These are phyloP conservation scores for Trichogramma dendrolimi DNA, from an alignment of 2,888 invertebrate species.

Conservation along the genomic window DNA sequence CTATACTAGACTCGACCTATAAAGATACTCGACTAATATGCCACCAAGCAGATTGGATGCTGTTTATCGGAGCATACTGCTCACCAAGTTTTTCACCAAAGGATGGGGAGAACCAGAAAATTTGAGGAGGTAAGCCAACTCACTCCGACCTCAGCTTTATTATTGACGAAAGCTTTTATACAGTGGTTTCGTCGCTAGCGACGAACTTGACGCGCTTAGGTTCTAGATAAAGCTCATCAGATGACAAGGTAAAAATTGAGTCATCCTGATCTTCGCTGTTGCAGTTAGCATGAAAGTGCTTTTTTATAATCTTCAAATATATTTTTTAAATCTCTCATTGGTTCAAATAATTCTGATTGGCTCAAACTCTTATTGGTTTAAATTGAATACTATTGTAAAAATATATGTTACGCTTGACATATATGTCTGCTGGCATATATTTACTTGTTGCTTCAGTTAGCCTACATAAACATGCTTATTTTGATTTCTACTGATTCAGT, in stretches of 20 bases:
- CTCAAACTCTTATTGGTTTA: too few species aligned
- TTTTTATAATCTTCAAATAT: too few species aligned
- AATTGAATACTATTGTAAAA: too few species aligned
- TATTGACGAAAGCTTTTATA: neutral
- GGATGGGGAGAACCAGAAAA: constrained; percentile 96
- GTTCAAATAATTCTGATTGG: too few species aligned
- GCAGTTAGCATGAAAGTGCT: too few species aligned
- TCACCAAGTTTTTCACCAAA: constrained; percentile 89
- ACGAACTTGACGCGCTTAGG: too few species aligned
- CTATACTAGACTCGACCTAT: too few species aligned
- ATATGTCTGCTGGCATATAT: neutral
- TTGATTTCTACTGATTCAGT: neutral
- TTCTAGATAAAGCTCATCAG: too few species aligned
- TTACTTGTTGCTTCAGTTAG: neutral
- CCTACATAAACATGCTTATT: neutral
- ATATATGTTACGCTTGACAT: neutral
- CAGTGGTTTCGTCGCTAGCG: too few species aligned
- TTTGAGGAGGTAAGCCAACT: constrained; percentile 66
- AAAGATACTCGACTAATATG: constrained; percentile 33
- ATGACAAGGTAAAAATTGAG: too few species aligned
- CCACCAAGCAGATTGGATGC: constrained; percentile 61
- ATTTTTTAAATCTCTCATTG: too few species aligned
- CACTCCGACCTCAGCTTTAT: neutral
- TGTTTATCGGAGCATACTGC: constrained; percentile 78
- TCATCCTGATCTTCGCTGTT: too few species aligned